These are phyloP conservation scores for Avahi laniger DNA, from an alignment of 2,797 vertebrate genomes.

Conservation along the genomic window DNA sequence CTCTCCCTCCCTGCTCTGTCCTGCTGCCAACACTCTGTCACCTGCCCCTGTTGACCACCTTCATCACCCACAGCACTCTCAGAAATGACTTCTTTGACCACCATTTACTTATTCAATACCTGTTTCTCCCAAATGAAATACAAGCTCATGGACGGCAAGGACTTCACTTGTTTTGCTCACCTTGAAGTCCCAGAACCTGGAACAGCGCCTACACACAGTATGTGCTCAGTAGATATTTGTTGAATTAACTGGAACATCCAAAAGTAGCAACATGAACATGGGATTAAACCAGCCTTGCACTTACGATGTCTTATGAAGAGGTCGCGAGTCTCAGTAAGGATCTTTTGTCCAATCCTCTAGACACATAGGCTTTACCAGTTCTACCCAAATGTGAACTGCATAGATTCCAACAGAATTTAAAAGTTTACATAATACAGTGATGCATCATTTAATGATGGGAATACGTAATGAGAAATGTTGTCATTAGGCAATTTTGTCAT, in stretches of 20 bases:
- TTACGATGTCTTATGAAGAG: no score
- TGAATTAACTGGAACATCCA: background rate
- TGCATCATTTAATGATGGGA: background rate
- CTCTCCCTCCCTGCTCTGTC: rapidly evolving
- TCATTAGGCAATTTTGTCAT: background rate
- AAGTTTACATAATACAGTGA: background rate
- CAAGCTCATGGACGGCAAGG: background rate
- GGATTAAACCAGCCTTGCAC: background rate
- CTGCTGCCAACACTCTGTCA: rapidly evolving
- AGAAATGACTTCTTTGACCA: background rate
- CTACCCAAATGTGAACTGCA: background rate
- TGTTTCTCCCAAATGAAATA: background rate
- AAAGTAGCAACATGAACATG: no score
- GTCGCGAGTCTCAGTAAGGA: background rate
- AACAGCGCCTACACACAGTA: background rate
- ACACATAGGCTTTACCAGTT: background rate
- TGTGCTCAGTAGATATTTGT: no score
- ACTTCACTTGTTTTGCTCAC: background rate
- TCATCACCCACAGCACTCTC: background rate
- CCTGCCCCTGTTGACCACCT: rapidly evolving
- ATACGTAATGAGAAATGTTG: background rate
- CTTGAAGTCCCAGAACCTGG: background rate
- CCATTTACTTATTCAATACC: background rate
- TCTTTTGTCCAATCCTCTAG: background rate
- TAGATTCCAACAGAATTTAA: background rate